Base-by-base conservation (phyloP, 2,888 invertebrate genomes). In the Oligia latruncula region DNA sequence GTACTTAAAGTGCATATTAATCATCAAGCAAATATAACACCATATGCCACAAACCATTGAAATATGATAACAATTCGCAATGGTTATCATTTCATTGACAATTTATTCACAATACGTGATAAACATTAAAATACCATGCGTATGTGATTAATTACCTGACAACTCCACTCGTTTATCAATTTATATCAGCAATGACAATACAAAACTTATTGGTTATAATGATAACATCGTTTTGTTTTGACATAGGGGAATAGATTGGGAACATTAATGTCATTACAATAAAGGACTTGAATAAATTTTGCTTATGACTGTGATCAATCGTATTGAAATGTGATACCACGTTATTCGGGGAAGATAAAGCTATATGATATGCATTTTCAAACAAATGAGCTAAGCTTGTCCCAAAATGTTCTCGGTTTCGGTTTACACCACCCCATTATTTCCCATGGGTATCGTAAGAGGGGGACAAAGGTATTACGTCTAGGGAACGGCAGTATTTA, bases 81-180 rank as follows among this genome's bases (percentile, higher is more conserved):
- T 66, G 70, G 82, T 87, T 88, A 90, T 88, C 84, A 86, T 87
- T 87, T 76, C 81, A 85, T 85, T 83, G 78, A 71, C 67, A 82
- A 88, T 90, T 87, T 87, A 89, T 89, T 84, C 80, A 78, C 74
- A 76, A 82, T 74, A 80, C 84, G 81, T 85, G 87, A 88, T 85
- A 87, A 83, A 90, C 78, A 87, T 84, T 86, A 77, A 86, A 87
- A 82, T 81, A 75, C 46, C 68, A 75, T 79, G 73, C 29, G 71
- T 79, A 74, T 84, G 79, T 89, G 82, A 89, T 90, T 89, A 90
- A 89, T 90, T 84, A 82, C 77, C 78, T 55, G 71, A 74, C 75
- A 81, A 78, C 78, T 73, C 74, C 77, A 86, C 70, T 86, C 85
- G 77, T 88, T 83, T 82, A 89, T 89, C 85, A 90, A 89, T 90